Evolutionary conservation across 1,140 invertebrate species (phyloP).

Genomic region (Doryteuthis pealeii): DNA sequence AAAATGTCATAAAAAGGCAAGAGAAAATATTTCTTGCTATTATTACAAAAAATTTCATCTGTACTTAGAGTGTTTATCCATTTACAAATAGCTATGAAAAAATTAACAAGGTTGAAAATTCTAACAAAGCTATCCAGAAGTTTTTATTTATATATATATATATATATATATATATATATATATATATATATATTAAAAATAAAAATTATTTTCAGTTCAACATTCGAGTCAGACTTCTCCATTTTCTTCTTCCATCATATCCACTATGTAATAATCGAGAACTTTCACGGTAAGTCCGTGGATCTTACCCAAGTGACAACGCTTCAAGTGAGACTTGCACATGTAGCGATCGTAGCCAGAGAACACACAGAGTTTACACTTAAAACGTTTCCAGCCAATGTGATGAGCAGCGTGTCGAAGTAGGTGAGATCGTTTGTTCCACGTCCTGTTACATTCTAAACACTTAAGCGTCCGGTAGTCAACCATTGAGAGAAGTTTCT

Average conservation of each 20-base stretch:
- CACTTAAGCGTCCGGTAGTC: slow-evolving; percentile 35
- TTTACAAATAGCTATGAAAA: too few relatives aligned
- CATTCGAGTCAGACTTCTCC: neutral
- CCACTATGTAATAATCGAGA: slow-evolving; percentile 36
- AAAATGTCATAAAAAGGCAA: too few relatives aligned
- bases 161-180: too few relatives aligned
- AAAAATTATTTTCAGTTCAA: too few relatives aligned
- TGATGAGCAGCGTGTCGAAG: slow-evolving; percentile 58
- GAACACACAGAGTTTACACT: slow-evolving; percentile 58
- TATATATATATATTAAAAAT: too few relatives aligned
- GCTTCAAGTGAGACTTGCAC: slow-evolving; percentile 48
- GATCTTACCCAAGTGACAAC: slow-evolving; percentile 39
- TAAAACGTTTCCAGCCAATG: slow-evolving; percentile 59
- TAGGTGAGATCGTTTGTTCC: slow-evolving; percentile 55
- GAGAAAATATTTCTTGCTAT: too few relatives aligned
- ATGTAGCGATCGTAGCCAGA: slow-evolving; percentile 56
- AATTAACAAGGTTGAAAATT: too few relatives aligned
- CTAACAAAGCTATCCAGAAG: too few relatives aligned
- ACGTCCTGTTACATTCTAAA: slow-evolving; percentile 52
- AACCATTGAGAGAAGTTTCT: slow-evolving; percentile 1
- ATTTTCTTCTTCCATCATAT: slow-evolving; percentile 39
- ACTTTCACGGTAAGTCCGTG: slow-evolving; percentile 19
- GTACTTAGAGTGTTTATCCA: too few relatives aligned
- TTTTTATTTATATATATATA: too few relatives aligned
- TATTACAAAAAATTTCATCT: too few relatives aligned